A percentile compares a stretch with the other conserved stretches of the same genome.
phyloP scores from a whole-genome alignment of 2,888 invertebrate species.

The Alentia gelatinosa region DNA sequence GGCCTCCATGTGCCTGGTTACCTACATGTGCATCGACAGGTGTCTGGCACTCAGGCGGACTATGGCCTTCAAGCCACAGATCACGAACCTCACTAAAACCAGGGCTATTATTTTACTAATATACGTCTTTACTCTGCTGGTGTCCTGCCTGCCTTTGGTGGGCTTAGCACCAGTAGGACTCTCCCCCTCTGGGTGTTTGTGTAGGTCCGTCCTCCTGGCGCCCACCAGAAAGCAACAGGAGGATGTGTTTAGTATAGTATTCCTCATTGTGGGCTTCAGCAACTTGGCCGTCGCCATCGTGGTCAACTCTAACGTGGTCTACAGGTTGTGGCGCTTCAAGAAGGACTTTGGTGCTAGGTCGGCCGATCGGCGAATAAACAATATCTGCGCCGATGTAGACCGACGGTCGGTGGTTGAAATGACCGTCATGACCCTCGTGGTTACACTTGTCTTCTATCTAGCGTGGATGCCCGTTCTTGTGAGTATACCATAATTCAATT shows the following conservation, averaged over 20 bases:
- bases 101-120: conserved; percentile 62
- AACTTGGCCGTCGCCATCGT: conserved; percentile 65
- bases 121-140: conserved; percentile 65
- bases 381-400: conserved; percentile 46
- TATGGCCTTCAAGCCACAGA: conserved; percentile 55
- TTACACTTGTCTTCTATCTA: conserved; percentile 66
- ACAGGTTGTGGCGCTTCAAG: conserved; percentile 59
- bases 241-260: conserved; percentile 67
- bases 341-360: conserved; percentile 56
- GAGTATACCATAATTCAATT: conserved; percentile 55
- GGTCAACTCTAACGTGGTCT: conserved; percentile 59
- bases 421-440: conserved; percentile 64
- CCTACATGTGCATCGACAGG: conserved; percentile 70
- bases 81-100: conserved; percentile 32
- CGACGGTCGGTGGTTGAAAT: conserved; percentile 60
- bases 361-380: conserved; percentile 27
- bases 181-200: conserved; percentile 61
- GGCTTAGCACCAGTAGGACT: conserved; percentile 69
- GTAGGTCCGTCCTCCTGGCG: conserved; percentile 70
- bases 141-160: conserved; percentile 68
- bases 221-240: conserved; percentile 59
- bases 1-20: conserved; percentile 68
- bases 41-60: conserved; percentile 58
- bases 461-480: conserved; percentile 70
- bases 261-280: conserved; percentile 67